These are phyloP conservation scores for Creontiades dilutus DNA, from an alignment of 2,888 invertebrate species.

Conservation along the genomic window DNA sequence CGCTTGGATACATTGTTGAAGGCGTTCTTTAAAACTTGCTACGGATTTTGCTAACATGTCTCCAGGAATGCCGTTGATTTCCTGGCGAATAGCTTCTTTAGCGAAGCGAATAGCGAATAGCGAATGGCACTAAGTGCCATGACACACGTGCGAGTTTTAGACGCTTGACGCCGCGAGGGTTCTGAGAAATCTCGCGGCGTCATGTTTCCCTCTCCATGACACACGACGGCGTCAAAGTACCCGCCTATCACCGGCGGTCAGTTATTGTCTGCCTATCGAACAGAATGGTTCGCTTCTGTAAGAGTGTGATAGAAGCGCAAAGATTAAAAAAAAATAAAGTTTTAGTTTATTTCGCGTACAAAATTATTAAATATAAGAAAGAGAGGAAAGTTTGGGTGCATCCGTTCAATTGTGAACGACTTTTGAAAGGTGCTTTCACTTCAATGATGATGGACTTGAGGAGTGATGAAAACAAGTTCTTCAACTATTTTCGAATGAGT, in stretches of 20 bases:
- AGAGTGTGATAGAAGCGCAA: not conserved
- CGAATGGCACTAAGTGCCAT: too few species aligned
- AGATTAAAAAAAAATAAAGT: not conserved
- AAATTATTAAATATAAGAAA: not conserved
- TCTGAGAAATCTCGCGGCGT: not conserved
- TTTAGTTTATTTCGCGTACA: too few species aligned
- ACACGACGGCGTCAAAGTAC: conserved; percentile 7
- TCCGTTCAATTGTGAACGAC: conserved; percentile 8
- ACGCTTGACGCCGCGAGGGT: conserved; percentile 29
- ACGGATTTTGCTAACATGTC: conserved; percentile 25
- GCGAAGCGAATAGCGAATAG: too few species aligned
- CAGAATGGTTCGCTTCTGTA: not conserved
- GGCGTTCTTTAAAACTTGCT: conserved; percentile 25
- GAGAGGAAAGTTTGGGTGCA: conserved; percentile 5
- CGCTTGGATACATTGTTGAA: conserved; percentile 18
- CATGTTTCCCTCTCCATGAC: not conserved
- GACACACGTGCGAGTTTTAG: conserved; percentile 29
- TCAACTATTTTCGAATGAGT: too few species aligned
- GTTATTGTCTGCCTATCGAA: conserved; percentile 2
- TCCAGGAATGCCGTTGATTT: conserved; percentile 18
- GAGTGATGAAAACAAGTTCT: conserved; percentile 7
- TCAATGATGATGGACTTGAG: conserved; percentile 1
- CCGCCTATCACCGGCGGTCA: conserved; percentile 36
- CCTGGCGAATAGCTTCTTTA: conserved; percentile 16
- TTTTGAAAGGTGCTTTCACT: conserved; percentile 16